Conservation (phyloP, 1,140 invertebrate genomes). For the Cydia pomonella region DNA sequence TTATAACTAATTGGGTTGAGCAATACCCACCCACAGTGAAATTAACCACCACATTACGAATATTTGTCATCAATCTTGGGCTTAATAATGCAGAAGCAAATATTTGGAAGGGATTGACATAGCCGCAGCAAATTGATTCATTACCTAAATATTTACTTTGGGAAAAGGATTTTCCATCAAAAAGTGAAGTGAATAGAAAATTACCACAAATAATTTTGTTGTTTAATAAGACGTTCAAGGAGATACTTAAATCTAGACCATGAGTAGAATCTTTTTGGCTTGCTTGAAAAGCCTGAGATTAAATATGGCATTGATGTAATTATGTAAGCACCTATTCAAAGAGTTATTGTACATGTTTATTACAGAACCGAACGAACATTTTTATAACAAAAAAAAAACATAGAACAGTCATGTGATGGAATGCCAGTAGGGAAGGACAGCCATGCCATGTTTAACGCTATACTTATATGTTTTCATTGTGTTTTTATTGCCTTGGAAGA, state of each 20-base stretch:
- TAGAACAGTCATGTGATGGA: background rate
- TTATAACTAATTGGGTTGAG: too few species aligned
- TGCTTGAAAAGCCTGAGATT: background rate
- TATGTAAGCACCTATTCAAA: too few species aligned
- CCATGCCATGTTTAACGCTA: background rate
- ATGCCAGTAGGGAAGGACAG: conserved; percentile 1
- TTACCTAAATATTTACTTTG: conserved; percentile 15
- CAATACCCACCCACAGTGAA: too few species aligned
- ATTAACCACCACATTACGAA: background rate
- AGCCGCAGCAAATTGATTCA: background rate
- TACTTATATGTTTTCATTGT: conserved; percentile 22
- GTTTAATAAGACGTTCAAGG: background rate
- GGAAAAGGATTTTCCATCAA: conserved; percentile 22
- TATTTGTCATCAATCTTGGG: background rate
- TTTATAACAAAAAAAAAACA: background rate
- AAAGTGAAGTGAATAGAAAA: background rate
- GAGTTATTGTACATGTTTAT: background rate
- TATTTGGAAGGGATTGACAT: conserved; percentile 8
- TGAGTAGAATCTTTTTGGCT: background rate
- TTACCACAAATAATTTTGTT: background rate
- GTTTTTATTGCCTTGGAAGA: conserved; percentile 26
- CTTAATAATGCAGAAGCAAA: background rate
- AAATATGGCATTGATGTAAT: too few species aligned
- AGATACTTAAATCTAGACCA: too few species aligned
- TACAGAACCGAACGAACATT: background rate